Evolutionary conservation across 2,888 invertebrate species (phyloP).

Genomic region (Oegoconia quadripuncta): DNA sequence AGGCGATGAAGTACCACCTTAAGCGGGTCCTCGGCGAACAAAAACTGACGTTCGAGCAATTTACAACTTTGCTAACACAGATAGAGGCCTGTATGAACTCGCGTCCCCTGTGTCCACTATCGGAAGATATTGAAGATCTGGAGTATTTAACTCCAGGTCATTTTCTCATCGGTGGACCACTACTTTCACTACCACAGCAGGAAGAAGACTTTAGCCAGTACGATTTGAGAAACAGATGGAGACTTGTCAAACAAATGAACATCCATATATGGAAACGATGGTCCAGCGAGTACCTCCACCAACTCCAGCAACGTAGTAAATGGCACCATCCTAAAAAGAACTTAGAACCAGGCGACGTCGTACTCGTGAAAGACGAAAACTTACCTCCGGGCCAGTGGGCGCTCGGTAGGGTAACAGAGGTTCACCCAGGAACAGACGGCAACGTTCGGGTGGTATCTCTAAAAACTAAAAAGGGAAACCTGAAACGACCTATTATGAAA

Average conservation of each 20-base stretch:
- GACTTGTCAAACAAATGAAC: background rate
- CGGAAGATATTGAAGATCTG: background rate
- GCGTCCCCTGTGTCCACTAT: background rate
- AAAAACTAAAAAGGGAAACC: background rate
- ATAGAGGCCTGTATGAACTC: background rate
- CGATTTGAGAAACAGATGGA: conserved; percentile 1
- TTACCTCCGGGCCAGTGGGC: background rate
- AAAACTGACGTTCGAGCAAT: too few relatives aligned
- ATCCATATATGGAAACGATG: background rate
- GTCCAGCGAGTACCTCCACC: background rate
- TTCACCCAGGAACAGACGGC: background rate
- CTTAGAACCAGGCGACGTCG: background rate
- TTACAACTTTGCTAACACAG: too few relatives aligned
- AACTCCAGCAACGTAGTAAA: background rate
- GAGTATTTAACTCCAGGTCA: background rate
- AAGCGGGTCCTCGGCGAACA: too few relatives aligned
- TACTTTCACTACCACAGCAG: background rate
- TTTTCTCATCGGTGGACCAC: background rate
- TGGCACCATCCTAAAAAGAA: background rate
- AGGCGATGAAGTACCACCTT: too few relatives aligned
- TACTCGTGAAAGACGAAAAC: background rate
- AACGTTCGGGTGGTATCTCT: background rate
- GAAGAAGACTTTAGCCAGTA: background rate
- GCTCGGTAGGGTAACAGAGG: background rate
- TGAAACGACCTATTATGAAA: background rate